These are phyloP conservation scores for Sebastes dallii DNA, from an alignment of 2,797 vertebrate species.

Conservation along the genomic window DNA sequence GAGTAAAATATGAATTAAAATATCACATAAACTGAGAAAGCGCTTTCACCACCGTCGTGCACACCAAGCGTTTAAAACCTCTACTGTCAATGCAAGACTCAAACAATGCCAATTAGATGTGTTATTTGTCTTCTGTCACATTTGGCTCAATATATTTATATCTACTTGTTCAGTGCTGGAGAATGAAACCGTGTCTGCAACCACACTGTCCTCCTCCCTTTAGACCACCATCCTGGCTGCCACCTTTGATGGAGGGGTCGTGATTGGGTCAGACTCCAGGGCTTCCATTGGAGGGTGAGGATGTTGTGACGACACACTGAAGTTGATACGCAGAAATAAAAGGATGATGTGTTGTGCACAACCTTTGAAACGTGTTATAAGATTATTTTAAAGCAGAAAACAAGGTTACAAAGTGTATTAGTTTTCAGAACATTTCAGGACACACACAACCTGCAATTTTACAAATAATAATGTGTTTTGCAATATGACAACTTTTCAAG, in stretches of 20 bases:
- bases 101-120: slow-evolving; percentile 57
- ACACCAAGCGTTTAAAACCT: slow-evolving; percentile 54
- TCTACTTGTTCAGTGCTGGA: not conserved
- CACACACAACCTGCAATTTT: not conserved
- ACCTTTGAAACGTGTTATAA: not conserved
- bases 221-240: slow-evolving; percentile 93
- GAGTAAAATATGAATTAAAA: slow-evolving; percentile 35
- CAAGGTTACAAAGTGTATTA: not conserved
- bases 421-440: not conserved
- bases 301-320: not conserved
- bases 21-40: slow-evolving; percentile 45
- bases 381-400: not conserved
- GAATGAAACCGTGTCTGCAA: accelerated
- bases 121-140: not conserved
- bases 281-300: slow-evolving; percentile 88
- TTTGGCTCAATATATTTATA: too few relatives aligned
- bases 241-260: slow-evolving; percentile 87
- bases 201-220: not conserved
- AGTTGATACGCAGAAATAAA: not conserved
- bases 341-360: not conserved
- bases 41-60: slow-evolving; percentile 36
- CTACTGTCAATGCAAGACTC: slow-evolving; percentile 53
- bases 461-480: not conserved
- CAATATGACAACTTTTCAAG: not conserved
- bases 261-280: slow-evolving; percentile 89